Conservation (phyloP, 2,888 invertebrate genomes). For the Diaprepes abbreviatus region DNA sequence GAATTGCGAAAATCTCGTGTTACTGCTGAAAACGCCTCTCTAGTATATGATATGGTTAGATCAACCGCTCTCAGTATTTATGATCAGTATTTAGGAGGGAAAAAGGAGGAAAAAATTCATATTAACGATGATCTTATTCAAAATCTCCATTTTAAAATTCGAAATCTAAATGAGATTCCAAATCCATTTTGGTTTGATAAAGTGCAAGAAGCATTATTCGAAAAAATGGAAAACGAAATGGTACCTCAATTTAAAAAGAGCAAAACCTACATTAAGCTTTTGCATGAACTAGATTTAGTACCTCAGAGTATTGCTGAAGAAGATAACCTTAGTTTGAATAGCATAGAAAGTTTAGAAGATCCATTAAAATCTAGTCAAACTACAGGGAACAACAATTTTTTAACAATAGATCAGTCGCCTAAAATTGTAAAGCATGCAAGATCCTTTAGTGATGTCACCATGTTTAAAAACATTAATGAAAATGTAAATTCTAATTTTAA, state of each 20-base stretch:
- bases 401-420: slow-evolving; percentile 53
- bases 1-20: slow-evolving; percentile 69
- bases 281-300: slow-evolving; percentile 80
- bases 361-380: not conserved
- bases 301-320: slow-evolving; percentile 73
- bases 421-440: slow-evolving; percentile 64
- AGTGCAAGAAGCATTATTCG: slow-evolving; percentile 79
- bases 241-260: slow-evolving; percentile 75
- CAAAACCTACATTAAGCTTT: slow-evolving; percentile 76
- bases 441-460: slow-evolving; percentile 65
- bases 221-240: slow-evolving; percentile 71
- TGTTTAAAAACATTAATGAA: slow-evolving; percentile 37
- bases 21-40: slow-evolving; percentile 63
- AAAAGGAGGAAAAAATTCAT: slow-evolving; percentile 75
- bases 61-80: slow-evolving; percentile 82
- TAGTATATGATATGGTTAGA: slow-evolving; percentile 67
- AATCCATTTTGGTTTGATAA: slow-evolving; percentile 88
- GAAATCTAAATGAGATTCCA: slow-evolving; percentile 72
- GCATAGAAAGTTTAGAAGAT: slow-evolving; percentile 66
- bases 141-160: slow-evolving; percentile 73
- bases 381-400: slow-evolving; percentile 45
- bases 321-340: slow-evolving; percentile 71
- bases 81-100: slow-evolving; percentile 83
- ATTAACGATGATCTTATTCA: slow-evolving; percentile 75
- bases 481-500: slow-evolving; percentile 20